Conservation (phyloP, 2,888 invertebrate species). For the Cosmia trapezina region DNA sequence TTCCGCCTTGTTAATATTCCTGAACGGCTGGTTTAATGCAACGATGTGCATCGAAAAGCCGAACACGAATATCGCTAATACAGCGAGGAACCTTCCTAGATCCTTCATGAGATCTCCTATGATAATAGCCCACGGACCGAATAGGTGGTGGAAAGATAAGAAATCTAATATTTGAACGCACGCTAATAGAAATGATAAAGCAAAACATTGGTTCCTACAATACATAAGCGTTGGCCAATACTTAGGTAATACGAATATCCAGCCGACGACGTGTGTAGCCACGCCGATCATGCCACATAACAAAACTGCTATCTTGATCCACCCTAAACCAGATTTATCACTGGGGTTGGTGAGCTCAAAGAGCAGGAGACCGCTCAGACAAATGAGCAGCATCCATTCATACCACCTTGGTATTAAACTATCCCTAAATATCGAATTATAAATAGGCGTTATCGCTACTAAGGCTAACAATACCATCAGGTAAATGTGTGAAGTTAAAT, state of each 20-base stretch:
- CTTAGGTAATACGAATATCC: constrained; percentile 92
- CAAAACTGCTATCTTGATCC: constrained; percentile 96
- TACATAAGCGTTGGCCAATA: constrained; percentile 97
- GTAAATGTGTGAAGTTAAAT: constrained; percentile 99
- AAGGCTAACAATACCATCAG: constrained; percentile 97
- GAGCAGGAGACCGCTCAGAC: constrained; percentile 98
- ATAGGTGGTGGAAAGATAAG: constrained; percentile 99
- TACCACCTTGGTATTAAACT: constrained; percentile 97
- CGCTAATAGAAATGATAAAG: constrained; percentile 97
- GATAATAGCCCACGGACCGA: constrained; percentile 99
- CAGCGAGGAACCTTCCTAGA: constrained; percentile 98
- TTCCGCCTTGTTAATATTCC: constrained; percentile 92
- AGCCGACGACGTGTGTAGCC: constrained; percentile 96
- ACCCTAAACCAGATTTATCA: constrained; percentile 98
- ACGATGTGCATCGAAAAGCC: constrained; percentile 99
- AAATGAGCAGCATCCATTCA: constrained; percentile 98
- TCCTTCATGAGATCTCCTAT: constrained; percentile 98
- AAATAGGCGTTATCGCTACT: constrained; percentile 96
- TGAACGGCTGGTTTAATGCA: constrained; percentile 98
- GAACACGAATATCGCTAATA: constrained; percentile 98
- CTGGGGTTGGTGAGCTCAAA: constrained; percentile 99
- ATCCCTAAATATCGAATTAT: constrained; percentile 94
- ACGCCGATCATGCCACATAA: constrained; percentile 97
- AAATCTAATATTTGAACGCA: constrained; percentile 99
- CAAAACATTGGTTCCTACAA: constrained; percentile 99